Conservation (phyloP, 2,113 vertebrate species). For the Rhombomys opimus region DNA sequence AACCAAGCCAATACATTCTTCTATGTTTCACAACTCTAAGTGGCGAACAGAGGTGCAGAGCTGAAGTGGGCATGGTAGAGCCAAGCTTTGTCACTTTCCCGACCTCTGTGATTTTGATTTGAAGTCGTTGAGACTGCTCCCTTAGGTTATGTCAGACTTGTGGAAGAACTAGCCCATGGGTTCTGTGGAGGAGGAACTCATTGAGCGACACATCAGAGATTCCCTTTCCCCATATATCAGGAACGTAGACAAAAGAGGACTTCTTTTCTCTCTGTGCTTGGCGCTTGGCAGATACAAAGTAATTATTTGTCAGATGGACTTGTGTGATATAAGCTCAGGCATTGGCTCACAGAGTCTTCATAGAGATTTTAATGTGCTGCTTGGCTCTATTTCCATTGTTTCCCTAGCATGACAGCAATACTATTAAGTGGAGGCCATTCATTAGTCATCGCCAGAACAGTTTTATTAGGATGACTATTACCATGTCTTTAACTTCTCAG, state of each 20-base stretch:
- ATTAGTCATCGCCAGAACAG: constrained; percentile 69
- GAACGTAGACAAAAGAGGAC: not conserved
- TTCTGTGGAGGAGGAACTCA: not conserved
- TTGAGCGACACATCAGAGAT: not conserved
- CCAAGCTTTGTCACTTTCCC: not conserved
- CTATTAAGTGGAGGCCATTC: constrained; percentile 65
- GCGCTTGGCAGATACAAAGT: not conserved
- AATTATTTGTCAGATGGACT: constrained; percentile 3
- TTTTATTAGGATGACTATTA: constrained; percentile 72
- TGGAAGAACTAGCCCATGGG: not conserved
- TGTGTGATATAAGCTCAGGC: not conserved
- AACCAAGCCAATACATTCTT: not conserved
- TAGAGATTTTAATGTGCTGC: not conserved
- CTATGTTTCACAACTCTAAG: not conserved
- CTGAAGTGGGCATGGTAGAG: not conserved
- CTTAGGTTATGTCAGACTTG: not conserved
- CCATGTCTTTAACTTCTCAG: constrained; percentile 66
- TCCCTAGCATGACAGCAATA: not conserved
- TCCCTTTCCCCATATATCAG: not conserved
- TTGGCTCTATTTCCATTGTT: constrained; percentile 52
- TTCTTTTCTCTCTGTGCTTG: not conserved
- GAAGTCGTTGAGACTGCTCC: not conserved
- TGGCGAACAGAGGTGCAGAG: not conserved
- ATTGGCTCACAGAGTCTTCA: constrained; percentile 4
- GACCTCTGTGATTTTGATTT: not conserved